phyloP scores from a whole-genome alignment of 2,113 vertebrate genomes.

The Crotalus tigris region DNA sequence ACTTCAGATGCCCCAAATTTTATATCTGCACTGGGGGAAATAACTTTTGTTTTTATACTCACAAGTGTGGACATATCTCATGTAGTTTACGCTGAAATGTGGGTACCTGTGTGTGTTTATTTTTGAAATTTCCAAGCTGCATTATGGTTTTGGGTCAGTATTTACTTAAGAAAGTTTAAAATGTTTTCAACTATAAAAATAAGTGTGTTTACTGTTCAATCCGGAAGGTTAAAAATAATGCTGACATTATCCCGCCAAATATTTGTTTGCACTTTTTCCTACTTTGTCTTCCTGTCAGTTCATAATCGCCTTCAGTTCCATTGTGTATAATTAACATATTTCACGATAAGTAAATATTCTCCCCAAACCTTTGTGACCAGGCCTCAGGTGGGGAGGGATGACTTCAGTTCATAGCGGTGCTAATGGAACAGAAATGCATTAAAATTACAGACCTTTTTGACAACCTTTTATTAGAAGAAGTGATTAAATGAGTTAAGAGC shows the following conservation, averaged over 20 bases:
- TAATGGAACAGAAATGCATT: constrained; percentile 55
- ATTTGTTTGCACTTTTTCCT: constrained; percentile 10
- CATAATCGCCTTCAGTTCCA: not conserved
- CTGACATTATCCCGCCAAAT: not conserved
- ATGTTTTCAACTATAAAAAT: not conserved
- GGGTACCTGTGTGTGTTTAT: not conserved
- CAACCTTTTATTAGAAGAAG: constrained; percentile 70
- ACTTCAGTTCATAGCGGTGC: constrained; percentile 35
- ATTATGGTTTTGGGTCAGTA: not conserved
- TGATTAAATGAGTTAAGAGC: constrained; percentile 76
- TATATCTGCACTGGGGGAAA: not conserved
- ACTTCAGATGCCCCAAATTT: too few relatives aligned
- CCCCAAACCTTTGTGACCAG: not conserved
- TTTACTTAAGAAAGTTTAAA: not conserved
- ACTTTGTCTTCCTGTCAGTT: not conserved
- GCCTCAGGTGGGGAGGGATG: constrained; percentile 45
- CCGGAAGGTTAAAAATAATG: not conserved
- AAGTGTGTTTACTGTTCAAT: not conserved
- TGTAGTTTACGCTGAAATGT: not conserved
- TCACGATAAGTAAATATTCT: not conserved
- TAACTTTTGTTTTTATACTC: not conserved
- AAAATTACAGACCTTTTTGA: constrained; percentile 63
- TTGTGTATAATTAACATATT: not conserved
- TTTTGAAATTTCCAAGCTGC: not conserved
- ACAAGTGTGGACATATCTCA: not conserved